Evolutionary conservation across 2,888 invertebrate genomes (phyloP).

Genomic region (Acronicta psi): DNA sequence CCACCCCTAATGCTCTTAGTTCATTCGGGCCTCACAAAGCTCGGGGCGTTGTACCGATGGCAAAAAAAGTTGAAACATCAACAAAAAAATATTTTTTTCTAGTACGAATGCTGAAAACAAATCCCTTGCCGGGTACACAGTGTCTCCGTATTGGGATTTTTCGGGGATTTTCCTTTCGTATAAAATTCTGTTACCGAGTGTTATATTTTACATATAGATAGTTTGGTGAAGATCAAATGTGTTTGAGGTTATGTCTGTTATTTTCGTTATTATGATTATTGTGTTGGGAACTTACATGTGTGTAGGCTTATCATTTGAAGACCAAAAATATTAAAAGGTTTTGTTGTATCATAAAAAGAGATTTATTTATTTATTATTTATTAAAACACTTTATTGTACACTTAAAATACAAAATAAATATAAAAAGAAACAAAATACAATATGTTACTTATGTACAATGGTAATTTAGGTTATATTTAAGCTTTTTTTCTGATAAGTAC

Average conservation of each 20-base stretch:
- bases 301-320: not conserved
- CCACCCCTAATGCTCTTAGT: constrained; percentile 66
- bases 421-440: no score
- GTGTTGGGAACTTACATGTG: constrained; percentile 2
- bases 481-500: no score
- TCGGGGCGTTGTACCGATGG: constrained; percentile 57
- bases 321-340: not conserved
- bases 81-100: constrained; percentile 56
- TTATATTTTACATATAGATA: constrained; percentile 47
- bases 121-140: constrained; percentile 49
- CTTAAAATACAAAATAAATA: no score
- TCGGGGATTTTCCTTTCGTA: constrained; percentile 56
- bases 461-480: no score
- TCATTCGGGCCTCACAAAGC: constrained; percentile 64
- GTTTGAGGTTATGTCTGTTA: constrained; percentile 9
- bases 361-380: no score
- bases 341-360: no score
- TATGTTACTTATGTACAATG: no score
- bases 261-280: constrained; percentile 6
- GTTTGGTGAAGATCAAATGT: constrained; percentile 36
- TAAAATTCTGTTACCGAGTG: constrained; percentile 52
- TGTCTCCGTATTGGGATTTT: constrained; percentile 53
- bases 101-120: constrained; percentile 48
- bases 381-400: no score
- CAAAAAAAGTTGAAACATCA: constrained; percentile 61